These are phyloP conservation scores for Actenoides hombroni DNA, from an alignment of 2,113 vertebrate species.

Conservation along the genomic window DNA sequence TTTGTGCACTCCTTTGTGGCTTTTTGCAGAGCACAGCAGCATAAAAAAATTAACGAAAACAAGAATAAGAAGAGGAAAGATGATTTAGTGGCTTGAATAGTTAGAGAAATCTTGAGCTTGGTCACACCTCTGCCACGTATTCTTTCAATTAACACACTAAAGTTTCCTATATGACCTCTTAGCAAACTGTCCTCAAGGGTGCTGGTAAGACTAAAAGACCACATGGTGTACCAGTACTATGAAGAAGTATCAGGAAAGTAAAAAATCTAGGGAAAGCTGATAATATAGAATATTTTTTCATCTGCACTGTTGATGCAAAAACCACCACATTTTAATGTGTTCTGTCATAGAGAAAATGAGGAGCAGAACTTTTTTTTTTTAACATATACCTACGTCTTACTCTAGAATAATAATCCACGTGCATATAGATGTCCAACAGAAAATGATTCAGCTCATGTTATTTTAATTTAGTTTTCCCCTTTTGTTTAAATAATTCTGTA, in stretches of 20 bases:
- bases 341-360: not conserved
- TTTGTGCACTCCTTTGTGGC: not conserved
- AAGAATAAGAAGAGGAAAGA: not conserved
- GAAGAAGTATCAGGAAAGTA: not conserved
- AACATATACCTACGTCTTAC: accelerated
- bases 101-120: not conserved
- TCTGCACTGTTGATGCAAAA: accelerated
- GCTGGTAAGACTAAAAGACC: not conserved
- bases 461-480: not conserved
- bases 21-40: not conserved
- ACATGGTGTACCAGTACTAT: not conserved
- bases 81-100: not conserved
- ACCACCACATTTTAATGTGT: not conserved
- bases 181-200: not conserved
- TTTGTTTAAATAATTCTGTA: not conserved
- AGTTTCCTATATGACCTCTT: not conserved
- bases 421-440: not conserved
- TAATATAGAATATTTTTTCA: not conserved
- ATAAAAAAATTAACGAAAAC: not conserved
- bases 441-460: not conserved
- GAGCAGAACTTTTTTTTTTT: not conserved
- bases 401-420: not conserved
- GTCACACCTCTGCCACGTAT: not conserved
- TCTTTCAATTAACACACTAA: not conserved
- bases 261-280: not conserved